Evolutionary conservation across 2,888 invertebrate genomes (phyloP), one percentile per base, ranked within the genome.

Genomic region (Sphinx pinastri): DNA sequence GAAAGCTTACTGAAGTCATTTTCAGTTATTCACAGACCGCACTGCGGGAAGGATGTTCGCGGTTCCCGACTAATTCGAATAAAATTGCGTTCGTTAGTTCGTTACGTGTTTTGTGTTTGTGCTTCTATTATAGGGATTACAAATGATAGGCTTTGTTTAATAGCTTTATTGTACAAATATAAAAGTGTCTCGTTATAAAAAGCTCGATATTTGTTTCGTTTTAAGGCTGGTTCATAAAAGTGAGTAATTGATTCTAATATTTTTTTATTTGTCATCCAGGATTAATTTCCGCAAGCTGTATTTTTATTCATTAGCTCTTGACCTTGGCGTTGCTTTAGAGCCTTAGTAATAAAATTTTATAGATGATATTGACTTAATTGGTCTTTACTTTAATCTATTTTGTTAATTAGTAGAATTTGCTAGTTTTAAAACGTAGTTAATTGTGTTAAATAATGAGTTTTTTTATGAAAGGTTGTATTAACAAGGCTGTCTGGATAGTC

Each of bases 1-100:
- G 73, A 79, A 77, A 80, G 79, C 80, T 78, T 63, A 71, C 75
- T 77, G 76, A 77, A 82, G 78, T 72, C 70, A 76, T 76, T 85
- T 88, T 89, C 89, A 91, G 91, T 91, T 77, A 79, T 79, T 81
- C 87, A 85, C 87, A 84, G 77, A 77, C 79, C 83, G 79, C 81
- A 70, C 77, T 38, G 81, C 81, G 73, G 85, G 76, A 76, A 82
- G 84, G 85, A 82, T 86, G 89, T 84, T 77, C 79, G 78, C 75
- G 70, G 70, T 71, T 70, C 71, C 74, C 71, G 49, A 63, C 19
- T 19, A 49, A 70, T 75, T 60, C 68, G 69, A 70, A 67, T 63
- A 71, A 54, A 68, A 72, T 70, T 73, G 73, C 81, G 80, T 74
- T 71, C 72, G 69, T 74, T 81, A 84, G 79, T 83, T 84, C 79